Evolutionary conservation across 1,140 invertebrate species (phyloP), one percentile per base, ranked within the genome.

Genomic region (Pantala flavescens): DNA sequence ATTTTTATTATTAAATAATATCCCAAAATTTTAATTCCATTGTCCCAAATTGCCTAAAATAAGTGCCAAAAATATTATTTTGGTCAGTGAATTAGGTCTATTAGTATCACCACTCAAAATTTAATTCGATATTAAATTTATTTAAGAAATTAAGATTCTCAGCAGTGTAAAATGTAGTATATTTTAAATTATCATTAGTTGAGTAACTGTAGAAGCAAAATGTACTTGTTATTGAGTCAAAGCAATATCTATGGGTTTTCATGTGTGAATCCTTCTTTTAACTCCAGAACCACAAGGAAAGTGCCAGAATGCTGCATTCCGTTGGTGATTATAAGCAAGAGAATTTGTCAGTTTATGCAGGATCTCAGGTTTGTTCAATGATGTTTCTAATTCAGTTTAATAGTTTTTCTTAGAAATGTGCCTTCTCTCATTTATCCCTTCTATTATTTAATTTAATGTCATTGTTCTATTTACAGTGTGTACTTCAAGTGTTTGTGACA

Each of bases 401-500:
- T 74, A 7, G 3, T 7, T 72, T 28, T 19, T 5, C 19, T n/a
- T 42, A 10, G 19, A 7, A 11, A 76, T 78, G 75, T 9, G 9
- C 28, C 2, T 36, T 36, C 49, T 19, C 12, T 63, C 5, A 36
- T 36, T 63, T 77, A 72, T 75, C 55, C 73, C 71, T 19, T 77
- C 55, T 43, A 49, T 9, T 55, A 49, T 55, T 49, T 73, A 23
- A 7, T 24, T 55, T 49, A 36, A 74, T 76, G 7, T 70, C 19
- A 43, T 74, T 21, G 70, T 36, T 76, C 78, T 76, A n/a, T 77
- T 82, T 85, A 73, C 84, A 97, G 87, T 97, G 96, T 84, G 89
- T 96, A 10, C 83, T 97, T 10, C 94, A 97, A 85, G 87, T 97
- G 36, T 98, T 98, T 82, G 93, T 98, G 80, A 96, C 94, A 70